phyloP scores from a whole-genome alignment of 2,797 vertebrate genomes.

The Fundulus diaphanus region DNA sequence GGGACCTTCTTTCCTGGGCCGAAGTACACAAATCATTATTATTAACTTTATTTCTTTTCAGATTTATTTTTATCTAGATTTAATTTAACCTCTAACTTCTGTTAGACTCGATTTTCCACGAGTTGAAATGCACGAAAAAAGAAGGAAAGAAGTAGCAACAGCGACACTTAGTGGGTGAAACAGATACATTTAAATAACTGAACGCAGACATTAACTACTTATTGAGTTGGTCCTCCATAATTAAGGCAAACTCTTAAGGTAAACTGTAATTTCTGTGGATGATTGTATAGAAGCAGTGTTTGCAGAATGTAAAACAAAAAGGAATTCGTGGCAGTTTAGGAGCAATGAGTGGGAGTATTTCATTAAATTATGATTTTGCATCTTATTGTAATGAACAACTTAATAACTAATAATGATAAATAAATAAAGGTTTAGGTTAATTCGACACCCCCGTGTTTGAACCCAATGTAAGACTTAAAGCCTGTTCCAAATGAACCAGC shows the following conservation, averaged over 20 bases:
- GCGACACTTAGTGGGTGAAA: slow-evolving; percentile 34
- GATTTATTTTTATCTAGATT: neutral
- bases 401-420: neutral
- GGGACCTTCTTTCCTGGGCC: neutral
- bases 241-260: too few relatives aligned
- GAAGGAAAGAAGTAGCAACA: slow-evolving; percentile 23
- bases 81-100: neutral
- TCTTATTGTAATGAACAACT: neutral
- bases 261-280: neutral
- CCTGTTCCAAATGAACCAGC: neutral
- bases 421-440: neutral
- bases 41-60: neutral
- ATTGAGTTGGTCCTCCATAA: too few relatives aligned
- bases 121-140: neutral
- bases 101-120: neutral
- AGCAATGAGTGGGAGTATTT: neutral
- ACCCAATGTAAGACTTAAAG: neutral
- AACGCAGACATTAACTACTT: too few relatives aligned
- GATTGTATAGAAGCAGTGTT: neutral
- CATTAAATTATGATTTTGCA: neutral
- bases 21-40: neutral
- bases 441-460: neutral
- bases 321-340: neutral
- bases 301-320: neutral
- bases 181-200: neutral